Evolutionary conservation across 2,888 invertebrate genomes (phyloP), one percentile per base, ranked within the genome.

Genomic region (Cancer borealis): DNA sequence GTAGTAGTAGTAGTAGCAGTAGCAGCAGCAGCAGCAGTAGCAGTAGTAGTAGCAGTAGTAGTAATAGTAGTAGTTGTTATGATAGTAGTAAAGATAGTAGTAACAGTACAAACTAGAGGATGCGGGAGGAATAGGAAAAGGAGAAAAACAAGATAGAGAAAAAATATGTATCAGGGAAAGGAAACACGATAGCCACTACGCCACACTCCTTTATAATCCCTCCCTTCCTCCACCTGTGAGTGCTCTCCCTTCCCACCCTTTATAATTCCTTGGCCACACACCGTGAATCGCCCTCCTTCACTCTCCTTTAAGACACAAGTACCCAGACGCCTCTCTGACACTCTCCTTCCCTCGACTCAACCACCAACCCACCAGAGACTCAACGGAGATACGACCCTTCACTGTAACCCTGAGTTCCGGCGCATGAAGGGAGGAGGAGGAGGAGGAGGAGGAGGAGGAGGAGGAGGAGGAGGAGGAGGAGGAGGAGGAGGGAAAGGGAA

Each of bases 1-100:
- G 84, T 84, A 84, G 84, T 84, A 84, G 84, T 84, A 84, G 84
- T n/a, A 88, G 88, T 26, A 88, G 88, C 0, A 88, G 45, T 26
- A 88, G 88, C 4, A 84, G 84, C 4, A 84, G 84, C 4, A 84
- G 84, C 4, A 84, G 84, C 4, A 84, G 84, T 84, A 84, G 84
- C 4, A 84, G 84, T 84, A 84, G 84, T 84, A 84, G 84, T 84
- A 84, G 84, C 4, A 54, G 54, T 54, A 54, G 54, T 54, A 54
- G 54, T 54, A 54, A 3, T 54, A 0, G 14, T 0, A 54, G 54
- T 54, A 54, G 54, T 14, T 12, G 14, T 54, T 12, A 3, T 54
- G 14, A 14, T 54, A 54, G 3, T 54, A 54, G 54, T 54, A 14
- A 14, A 12, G 12, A 14, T 54, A 54, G 12, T 8, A 54, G 54